These are phyloP conservation scores for Drosophila seclusa DNA, from an alignment of 2,888 invertebrate genomes.

Conservation along the genomic window DNA sequence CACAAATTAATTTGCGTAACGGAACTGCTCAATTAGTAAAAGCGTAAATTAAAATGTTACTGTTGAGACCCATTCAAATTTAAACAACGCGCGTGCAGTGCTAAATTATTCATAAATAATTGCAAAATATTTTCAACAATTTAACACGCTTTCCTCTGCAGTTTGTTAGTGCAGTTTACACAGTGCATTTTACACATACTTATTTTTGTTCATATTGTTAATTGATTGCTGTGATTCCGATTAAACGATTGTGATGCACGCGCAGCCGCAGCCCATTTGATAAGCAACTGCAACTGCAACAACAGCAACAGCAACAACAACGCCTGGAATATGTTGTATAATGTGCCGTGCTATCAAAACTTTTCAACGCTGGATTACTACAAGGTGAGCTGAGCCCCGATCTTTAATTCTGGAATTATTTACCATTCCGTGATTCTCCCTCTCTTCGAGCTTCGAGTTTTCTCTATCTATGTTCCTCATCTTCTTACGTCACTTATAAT, in stretches of 20 bases:
- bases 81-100: conserved; percentile 57
- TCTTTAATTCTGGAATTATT: not conserved
- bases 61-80: not conserved
- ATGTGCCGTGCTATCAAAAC: conserved; percentile 85
- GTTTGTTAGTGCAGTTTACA: not conserved
- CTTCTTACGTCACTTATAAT: conserved; percentile 31
- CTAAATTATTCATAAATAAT: conserved; percentile 20
- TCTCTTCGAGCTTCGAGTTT: not conserved
- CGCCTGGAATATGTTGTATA: conserved; percentile 85
- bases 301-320: conserved; percentile 46
- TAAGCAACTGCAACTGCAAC: conserved; percentile 21
- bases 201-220: conserved; percentile 18
- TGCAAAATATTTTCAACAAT: conserved; percentile 31
- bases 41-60: conserved; percentile 27
- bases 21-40: conserved; percentile 69
- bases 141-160: conserved; percentile 20
- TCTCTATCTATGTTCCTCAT: conserved; percentile 10
- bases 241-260: conserved; percentile 37
- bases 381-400: conserved; percentile 77
- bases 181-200: conserved; percentile 8
- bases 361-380: conserved; percentile 85
- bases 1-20: conserved; percentile 74
- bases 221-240: conserved; percentile 23
- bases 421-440: not conserved
- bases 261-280: conserved; percentile 38